Conservation (phyloP, 2,113 vertebrate genomes). For the Odontesthes bonariensis region DNA sequence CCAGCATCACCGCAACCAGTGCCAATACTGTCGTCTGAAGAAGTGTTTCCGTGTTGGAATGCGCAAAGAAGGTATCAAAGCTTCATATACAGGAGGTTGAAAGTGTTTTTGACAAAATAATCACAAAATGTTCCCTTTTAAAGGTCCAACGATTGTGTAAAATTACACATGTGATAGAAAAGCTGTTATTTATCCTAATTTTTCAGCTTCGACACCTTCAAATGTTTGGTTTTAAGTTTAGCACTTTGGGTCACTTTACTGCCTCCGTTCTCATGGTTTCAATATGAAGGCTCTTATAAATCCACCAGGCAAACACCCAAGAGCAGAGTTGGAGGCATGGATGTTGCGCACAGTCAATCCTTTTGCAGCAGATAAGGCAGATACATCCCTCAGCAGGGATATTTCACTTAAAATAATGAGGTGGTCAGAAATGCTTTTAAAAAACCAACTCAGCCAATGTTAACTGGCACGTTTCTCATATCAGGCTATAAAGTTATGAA, state of each 20-base stretch:
- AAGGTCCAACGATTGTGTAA: neutral
- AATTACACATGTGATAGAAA: neutral
- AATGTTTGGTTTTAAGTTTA: neutral
- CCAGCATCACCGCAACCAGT: slow-evolving; percentile 98
- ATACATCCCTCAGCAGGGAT: no score
- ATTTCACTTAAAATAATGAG: no score
- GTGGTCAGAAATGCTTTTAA: no score
- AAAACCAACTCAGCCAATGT: no score
- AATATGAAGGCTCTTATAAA: neutral
- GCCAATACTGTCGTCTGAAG: slow-evolving; percentile 98
- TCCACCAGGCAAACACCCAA: neutral
- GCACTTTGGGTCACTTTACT: neutral
- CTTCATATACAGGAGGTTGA: neutral
- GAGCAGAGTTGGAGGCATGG: neutral
- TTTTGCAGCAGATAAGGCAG: no score
- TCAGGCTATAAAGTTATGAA: no score
- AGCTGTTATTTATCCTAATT: no score
- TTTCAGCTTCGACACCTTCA: no score
- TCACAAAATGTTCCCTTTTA: neutral
- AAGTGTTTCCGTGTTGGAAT: slow-evolving; percentile 98
- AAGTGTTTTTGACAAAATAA: neutral
- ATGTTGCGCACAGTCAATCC: no score
- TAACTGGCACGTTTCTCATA: no score
- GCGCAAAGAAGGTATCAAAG: slow-evolving; percentile 94
- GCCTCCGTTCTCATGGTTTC: neutral